Evolutionary conservation across 2,888 invertebrate genomes (phyloP), one percentile per base, ranked within the genome.

Genomic region (Gymnosoma rotundatum): DNA sequence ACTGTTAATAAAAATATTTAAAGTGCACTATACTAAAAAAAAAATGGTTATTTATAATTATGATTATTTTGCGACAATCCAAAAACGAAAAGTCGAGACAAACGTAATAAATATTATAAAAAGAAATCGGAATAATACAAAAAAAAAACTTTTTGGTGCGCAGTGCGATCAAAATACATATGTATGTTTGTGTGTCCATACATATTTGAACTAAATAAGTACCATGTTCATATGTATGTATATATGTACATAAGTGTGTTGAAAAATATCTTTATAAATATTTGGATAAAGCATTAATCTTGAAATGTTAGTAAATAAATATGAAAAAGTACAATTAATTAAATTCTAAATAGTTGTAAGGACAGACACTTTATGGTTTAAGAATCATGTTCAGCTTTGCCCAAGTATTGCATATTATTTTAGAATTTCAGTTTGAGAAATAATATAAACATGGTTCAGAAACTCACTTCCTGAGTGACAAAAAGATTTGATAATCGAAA

Each of bases 401-500:
- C 60, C 48, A 67, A 78, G 8, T 32, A 78, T 63, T 25, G 4
- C 1, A 20, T n/a, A 9, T 75, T 56, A 1, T 69, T 16, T 54
- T 25, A 10, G 45, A 61, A 48, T 56, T 76, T 18, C 18, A 18
- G 20, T 78, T 50, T 60, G 45, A 61, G 16, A 73, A 56, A 36
- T 20, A 52, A 78, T 63, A 50, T 21, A 16, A 50, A 80, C 86
- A 87, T 85, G 87, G 86, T 87, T 87, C 87, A 84, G 83, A 79
- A 87, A 83, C 80, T 85, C 86, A 81, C 74, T 70, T 83, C 56
- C 72, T 78, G 76, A 81, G 73, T 78, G 78, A 83, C 56, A 78
- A 85, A 89, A 85, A 87, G 88, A 89, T 87, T 89, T 87, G 88
- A 88, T 89, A 88, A 89, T 72, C 88, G 88, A 86, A 79, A 83